Evolutionary conservation across 2,797 vertebrate genomes (phyloP), one percentile per base, ranked within the genome.

Genomic region (Diceros bicornis): DNA sequence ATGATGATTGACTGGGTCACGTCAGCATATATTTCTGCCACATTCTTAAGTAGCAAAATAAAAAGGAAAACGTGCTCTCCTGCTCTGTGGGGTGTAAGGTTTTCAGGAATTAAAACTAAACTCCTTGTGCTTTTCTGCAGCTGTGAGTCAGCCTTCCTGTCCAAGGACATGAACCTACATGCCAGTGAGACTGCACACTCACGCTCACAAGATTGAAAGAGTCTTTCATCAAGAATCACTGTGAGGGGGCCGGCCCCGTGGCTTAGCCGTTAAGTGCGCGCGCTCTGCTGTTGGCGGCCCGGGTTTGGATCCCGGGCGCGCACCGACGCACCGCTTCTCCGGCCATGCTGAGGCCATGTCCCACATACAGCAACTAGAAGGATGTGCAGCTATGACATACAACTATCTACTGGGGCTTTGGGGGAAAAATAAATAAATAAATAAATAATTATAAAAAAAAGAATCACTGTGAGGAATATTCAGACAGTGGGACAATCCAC

Each of bases 141-240:
- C 98, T 98, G 98, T 98, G 98, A 98, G 98, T 98, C 97, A 98
- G 97, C 97, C 98, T 99, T 99, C 98, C 98, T 97, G 93, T 98
- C 94, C 77, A 91, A 98, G 98, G 98, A 97, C 93, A 98, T 98
- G 97, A 97, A 98, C 93, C 96, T 93, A 91, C 95, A 55, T 97
- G 97, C 98, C 98, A 98, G 98, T 98, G 98, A 98, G 97, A 97
- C 97, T 98, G 47, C 98, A 99, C 98, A 99, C 99, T 98, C 99
- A 99, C 98, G 99, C 99, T 99, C 99, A 99, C 99, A 99, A 98
- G 99, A 99, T 98, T 98, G 96, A 96, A 97, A 97, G 91, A 96
- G 91, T 98, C 37, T 37, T 37, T 37, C 37, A 37, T 37, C 37
- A n/a, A n/a, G n/a, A n/a, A n/a, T n/a, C n/a, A n/a, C n/a, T n/a